Evolutionary conservation across 2,888 invertebrate genomes (phyloP).

Genomic region (Homarus gammarus): DNA sequence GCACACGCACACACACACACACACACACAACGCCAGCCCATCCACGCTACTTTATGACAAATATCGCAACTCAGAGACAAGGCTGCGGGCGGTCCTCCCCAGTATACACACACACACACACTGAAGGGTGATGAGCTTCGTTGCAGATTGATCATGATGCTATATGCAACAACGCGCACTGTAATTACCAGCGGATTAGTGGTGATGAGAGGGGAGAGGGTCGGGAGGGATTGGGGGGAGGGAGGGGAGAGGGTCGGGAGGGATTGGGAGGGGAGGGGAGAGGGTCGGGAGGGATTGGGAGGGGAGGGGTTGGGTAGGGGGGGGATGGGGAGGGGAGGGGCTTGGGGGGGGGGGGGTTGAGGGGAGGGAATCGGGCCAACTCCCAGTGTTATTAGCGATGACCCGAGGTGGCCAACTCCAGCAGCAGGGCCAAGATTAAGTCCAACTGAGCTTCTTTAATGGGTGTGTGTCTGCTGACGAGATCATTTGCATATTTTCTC

Average conservation of each 20-base stretch:
- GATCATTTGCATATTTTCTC: no score
- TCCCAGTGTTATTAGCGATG: background rate
- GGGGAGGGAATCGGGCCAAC: background rate
- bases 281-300: no score
- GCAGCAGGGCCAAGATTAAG: background rate
- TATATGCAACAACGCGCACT: background rate
- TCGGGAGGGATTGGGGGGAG: no score
- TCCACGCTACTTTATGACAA: background rate
- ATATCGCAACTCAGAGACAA: background rate
- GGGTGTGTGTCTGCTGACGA: background rate
- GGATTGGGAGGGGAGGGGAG: no score
- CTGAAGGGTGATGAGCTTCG: background rate
- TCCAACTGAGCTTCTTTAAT: background rate
- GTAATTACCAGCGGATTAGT: background rate
- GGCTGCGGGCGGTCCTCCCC: background rate
- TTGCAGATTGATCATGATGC: constrained; percentile 4
- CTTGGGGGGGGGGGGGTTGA: no score
- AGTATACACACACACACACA: background rate
- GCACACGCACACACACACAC: no score
- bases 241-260: no score
- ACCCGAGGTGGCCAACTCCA: background rate
- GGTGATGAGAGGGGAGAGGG: background rate
- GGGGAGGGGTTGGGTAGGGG: no score
- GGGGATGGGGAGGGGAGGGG: no score
- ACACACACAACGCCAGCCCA: background rate